Evolutionary conservation across 2,797 vertebrate species (phyloP), one percentile per base, ranked within the genome.

Genomic region (Pogonophryne albipinna): DNA sequence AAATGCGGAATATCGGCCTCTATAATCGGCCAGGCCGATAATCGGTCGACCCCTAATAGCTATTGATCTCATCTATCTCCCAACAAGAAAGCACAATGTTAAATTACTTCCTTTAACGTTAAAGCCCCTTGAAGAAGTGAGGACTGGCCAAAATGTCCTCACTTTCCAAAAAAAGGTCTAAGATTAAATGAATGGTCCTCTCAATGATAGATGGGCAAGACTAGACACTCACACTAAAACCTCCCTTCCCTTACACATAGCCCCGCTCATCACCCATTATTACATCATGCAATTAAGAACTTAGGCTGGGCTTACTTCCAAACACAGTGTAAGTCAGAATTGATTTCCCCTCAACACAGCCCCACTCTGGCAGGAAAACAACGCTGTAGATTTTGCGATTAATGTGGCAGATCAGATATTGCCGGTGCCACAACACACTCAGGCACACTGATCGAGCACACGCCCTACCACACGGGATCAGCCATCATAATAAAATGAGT

Each of bases 271-370:
- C 77, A 49, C 74, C 76, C 66, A 68, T 52, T 56, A 79, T 85
- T 89, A 90, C 86, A 89, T 93, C 85, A 88, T 76, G 84, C 81
- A 87, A 91, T 93, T 87, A 86, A 47, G 79, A 88, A 80, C 72
- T 74, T 76, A 74, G 70, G 66, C 81, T 41, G 81, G 88, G 83
- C 81, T 77, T 23, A 59, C 66, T 66, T 92, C 85, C 82, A 84
- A 87, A 87, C 78, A 78, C 71, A 65, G 79, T 86, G 84, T 80
- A 84, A 73, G 78, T 75, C 76, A 45, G 27, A 80, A 88, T 89
- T 83, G 90, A 91, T 91, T 87, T 87, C 71, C 69, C 81, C 69
- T 64, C 70, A 44, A 62, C 60, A 68, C 68, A 44, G 64, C 66
- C 76, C 56, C 74, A 49, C 47, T 20, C 83, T 74, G 82, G 84